phyloP scores from a whole-genome alignment of 35 echinoderm and acorn worm species.

The Holothuria glaberrima region DNA sequence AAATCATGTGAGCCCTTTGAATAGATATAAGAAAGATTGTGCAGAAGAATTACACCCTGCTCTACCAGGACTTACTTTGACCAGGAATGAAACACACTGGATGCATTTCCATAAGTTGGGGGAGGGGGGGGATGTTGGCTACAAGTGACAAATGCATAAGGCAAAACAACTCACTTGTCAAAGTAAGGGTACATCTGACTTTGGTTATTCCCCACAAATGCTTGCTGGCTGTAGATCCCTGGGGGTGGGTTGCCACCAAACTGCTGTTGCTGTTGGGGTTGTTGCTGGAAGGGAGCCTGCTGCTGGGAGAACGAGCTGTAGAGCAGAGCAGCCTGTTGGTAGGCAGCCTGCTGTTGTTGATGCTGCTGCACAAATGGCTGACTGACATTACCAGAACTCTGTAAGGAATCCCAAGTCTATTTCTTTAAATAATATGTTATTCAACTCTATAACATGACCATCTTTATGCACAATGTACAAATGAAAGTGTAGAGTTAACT shows the following conservation, averaged over 20 bases:
- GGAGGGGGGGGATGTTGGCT: too few relatives aligned
- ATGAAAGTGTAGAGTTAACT: too few relatives aligned
- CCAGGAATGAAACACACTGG: too few relatives aligned
- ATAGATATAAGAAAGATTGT: too few relatives aligned
- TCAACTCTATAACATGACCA: too few relatives aligned
- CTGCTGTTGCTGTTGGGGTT: constrained; percentile 51
- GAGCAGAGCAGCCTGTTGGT: constrained; percentile 48
- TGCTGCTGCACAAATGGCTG: constrained; percentile 45
- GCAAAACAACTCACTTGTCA: background rate
- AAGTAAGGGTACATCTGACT: constrained; percentile 55
- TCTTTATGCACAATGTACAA: too few relatives aligned
- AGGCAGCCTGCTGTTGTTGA: constrained; percentile 29
- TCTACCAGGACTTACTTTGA: too few relatives aligned
- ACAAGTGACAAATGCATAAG: too few relatives aligned
- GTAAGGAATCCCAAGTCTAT: background rate
- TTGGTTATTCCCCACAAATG: background rate
- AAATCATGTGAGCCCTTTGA: too few relatives aligned
- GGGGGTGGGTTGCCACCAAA: constrained; percentile 48
- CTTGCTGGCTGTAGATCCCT: constrained; percentile 38
- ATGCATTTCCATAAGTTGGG: too few relatives aligned
- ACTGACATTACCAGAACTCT: background rate
- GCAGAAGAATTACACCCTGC: too few relatives aligned
- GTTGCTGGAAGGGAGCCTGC: constrained; percentile 44
- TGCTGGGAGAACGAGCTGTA: constrained; percentile 49
- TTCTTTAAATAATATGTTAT: too few relatives aligned